A percentile compares a stretch with the other conserved stretches of the same genome.
These are phyloP conservation scores for Deladenus siricidicola DNA, from an alignment of 2,888 invertebrate species.

Conservation along the genomic window DNA sequence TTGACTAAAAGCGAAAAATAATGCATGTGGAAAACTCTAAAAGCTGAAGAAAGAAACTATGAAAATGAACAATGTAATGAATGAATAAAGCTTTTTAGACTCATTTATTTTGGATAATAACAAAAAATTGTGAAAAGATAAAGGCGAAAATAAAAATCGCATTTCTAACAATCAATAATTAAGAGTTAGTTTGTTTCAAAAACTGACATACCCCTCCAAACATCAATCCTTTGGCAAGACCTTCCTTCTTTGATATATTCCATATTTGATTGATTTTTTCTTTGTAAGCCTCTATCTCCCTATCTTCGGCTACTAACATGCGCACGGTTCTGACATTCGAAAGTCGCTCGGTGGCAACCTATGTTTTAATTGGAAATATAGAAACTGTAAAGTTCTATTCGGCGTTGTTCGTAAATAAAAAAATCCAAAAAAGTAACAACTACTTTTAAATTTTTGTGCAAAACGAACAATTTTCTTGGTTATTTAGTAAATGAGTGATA, in stretches of 20 bases:
- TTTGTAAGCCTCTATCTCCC: constrained; percentile 68
- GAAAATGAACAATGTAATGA: too few species aligned
- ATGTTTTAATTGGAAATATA: background rate
- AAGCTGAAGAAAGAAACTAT: too few species aligned
- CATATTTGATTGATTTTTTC: constrained; percentile 67
- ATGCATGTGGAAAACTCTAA: too few species aligned
- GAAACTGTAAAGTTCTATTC: too few species aligned
- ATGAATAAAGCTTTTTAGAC: too few species aligned
- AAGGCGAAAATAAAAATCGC: too few species aligned
- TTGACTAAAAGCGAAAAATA: too few species aligned
- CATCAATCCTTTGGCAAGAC: constrained; percentile 76
- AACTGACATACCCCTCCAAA: constrained; percentile 67
- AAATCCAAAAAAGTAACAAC: background rate
- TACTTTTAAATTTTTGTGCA: background rate
- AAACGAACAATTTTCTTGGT: background rate
- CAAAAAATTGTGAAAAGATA: too few species aligned
- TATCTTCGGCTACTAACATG: constrained; percentile 76
- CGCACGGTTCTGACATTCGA: constrained; percentile 85
- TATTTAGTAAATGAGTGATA: too few species aligned
- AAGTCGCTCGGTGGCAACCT: constrained; percentile 65
- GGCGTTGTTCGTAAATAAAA: background rate
- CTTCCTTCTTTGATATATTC: constrained; percentile 74
- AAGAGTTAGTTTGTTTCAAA: too few species aligned
- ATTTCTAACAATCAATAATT: too few species aligned
- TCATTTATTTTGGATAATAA: too few species aligned